Conservation (phyloP, 2,113 vertebrate genomes). For the Caretta caretta region DNA sequence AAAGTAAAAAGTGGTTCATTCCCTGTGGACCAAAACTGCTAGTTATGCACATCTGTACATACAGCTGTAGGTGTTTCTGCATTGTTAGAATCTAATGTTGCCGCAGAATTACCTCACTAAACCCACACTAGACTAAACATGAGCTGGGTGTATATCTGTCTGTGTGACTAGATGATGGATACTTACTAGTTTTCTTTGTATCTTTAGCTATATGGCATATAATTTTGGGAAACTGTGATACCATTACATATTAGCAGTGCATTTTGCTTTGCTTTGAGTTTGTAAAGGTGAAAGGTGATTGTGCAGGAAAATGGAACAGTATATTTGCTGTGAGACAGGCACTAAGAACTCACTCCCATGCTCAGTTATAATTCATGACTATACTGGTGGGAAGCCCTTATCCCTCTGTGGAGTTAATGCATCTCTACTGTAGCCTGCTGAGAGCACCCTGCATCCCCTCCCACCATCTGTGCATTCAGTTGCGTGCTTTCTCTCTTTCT, state of each 20-base stretch:
- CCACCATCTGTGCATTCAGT: slow-evolving; percentile 82
- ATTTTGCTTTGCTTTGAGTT: slow-evolving; percentile 75
- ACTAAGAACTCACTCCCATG: slow-evolving; percentile 76
- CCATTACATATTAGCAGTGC: slow-evolving; percentile 75
- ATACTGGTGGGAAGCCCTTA: slow-evolving; percentile 81
- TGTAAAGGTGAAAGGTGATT: slow-evolving; percentile 81
- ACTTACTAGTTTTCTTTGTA: not conserved
- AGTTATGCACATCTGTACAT: slow-evolving; percentile 23
- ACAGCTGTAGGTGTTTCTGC: slow-evolving; percentile 30
- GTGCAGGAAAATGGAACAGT: slow-evolving; percentile 80
- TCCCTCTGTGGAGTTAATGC: slow-evolving; percentile 86
- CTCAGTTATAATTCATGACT: slow-evolving; percentile 89
- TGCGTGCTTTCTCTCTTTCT: slow-evolving; percentile 28
- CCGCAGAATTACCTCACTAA: slow-evolving; percentile 31
- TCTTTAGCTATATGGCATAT: not conserved
- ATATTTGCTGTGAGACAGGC: slow-evolving; percentile 81
- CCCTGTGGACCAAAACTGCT: not conserved
- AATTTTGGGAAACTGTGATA: slow-evolving; percentile 58
- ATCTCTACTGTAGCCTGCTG: slow-evolving; percentile 85
- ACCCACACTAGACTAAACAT: slow-evolving; percentile 21
- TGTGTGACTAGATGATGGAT: not conserved
- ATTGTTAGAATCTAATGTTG: slow-evolving; percentile 58
- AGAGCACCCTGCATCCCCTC: slow-evolving; percentile 83
- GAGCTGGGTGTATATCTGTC: slow-evolving; percentile 44
- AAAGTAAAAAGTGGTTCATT: slow-evolving; percentile 49